These are phyloP conservation scores for Drosophila buzzatii DNA, from an alignment of 2,888 invertebrate species.

Conservation along the genomic window DNA sequence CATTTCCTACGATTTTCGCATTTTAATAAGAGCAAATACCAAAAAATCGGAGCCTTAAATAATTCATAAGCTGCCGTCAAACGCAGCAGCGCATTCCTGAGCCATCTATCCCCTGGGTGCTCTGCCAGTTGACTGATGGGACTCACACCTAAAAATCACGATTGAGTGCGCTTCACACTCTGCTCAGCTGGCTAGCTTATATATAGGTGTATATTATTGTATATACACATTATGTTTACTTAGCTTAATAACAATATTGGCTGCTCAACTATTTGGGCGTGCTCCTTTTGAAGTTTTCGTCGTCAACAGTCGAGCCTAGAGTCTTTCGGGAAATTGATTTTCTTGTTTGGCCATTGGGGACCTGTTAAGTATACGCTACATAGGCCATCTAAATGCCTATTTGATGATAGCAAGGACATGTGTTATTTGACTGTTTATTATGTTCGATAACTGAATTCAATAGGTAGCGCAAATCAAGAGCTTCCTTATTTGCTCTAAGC, in stretches of 20 bases:
- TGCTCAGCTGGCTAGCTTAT: not conserved
- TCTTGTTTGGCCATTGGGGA: constrained; percentile 3
- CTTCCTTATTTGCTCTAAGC: not conserved
- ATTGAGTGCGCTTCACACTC: not conserved
- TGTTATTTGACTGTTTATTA: constrained; percentile 31
- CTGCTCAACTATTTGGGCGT: not conserved
- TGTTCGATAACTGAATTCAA: constrained; percentile 34
- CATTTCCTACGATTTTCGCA: constrained; percentile 22
- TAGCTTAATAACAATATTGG: not conserved
- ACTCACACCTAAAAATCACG: constrained; percentile 11
- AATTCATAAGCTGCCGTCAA: constrained; percentile 52
- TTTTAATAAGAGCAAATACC: constrained; percentile 35
- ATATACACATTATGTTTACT: constrained; percentile 3
- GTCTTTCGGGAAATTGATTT: constrained; percentile 33
- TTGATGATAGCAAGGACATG: not conserved
- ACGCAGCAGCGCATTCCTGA: not conserved
- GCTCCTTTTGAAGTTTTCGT: constrained; percentile 5
- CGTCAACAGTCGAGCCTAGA: constrained; percentile 9
- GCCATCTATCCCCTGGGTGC: not conserved
- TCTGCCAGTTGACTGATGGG: constrained; percentile 19
- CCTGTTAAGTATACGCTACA: constrained; percentile 24
- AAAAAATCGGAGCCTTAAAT: constrained; percentile 54
- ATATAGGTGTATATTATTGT: not conserved
- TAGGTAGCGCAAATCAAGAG: not conserved
- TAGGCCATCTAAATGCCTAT: constrained; percentile 1